A percentile compares a stretch with the other conserved stretches of the same genome.
These are phyloP conservation scores for Cheilosia grossa DNA, from an alignment of 2,888 invertebrate species.

Conservation along the genomic window DNA sequence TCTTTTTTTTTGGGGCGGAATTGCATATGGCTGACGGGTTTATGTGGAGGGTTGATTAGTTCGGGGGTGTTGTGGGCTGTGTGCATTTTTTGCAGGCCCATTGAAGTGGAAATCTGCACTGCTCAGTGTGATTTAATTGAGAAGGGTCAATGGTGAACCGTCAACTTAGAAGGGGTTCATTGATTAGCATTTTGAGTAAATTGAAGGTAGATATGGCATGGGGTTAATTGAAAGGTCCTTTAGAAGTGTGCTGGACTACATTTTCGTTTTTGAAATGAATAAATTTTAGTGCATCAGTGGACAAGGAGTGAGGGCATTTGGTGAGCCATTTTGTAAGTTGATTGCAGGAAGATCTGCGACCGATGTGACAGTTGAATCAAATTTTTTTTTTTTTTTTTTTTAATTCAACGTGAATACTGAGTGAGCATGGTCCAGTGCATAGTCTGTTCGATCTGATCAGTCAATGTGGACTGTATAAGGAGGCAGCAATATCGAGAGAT, in stretches of 20 bases:
- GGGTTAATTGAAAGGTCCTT: slow-evolving; percentile 64
- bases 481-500: no score
- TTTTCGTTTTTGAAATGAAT: slow-evolving; percentile 15
- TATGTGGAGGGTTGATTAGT: slow-evolving; percentile 66
- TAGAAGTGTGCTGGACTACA: background rate
- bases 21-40: background rate
- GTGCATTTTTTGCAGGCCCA: slow-evolving; percentile 63
- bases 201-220: slow-evolving; percentile 14
- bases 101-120: slow-evolving; percentile 70
- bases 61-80: slow-evolving; percentile 53
- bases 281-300: background rate
- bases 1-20: slow-evolving; percentile 9
- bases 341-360: no score
- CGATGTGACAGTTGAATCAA: no score
- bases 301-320: no score
- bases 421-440: no score
- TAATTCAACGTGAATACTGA: no score
- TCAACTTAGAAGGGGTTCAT: slow-evolving; percentile 61
- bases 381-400: no score
- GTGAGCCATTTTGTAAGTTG: no score
- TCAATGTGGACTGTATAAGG: no score
- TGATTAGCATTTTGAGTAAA: slow-evolving; percentile 69
- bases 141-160: slow-evolving; percentile 42
- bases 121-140: slow-evolving; percentile 64
- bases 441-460: no score